Conservation (phyloP, 1,140 invertebrate species). For the Lethocerus indicus region DNA sequence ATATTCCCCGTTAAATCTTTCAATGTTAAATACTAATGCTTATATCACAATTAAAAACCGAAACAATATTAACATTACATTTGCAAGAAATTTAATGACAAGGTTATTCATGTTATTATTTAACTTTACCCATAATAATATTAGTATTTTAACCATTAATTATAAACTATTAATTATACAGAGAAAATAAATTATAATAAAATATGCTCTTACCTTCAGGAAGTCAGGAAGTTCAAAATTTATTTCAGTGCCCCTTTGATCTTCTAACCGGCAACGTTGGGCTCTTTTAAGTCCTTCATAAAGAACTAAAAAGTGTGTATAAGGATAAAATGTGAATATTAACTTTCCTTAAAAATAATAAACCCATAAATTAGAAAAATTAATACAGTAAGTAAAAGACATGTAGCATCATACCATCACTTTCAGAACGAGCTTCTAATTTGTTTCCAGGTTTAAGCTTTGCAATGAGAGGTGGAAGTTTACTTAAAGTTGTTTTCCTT, state of each 20-base stretch:
- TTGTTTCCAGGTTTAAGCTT: constrained; percentile 52
- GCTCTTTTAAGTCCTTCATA: constrained; percentile 61
- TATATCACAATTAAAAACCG: background rate
- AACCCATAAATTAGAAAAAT: background rate
- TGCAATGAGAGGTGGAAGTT: constrained; percentile 39
- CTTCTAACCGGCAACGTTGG: constrained; percentile 54
- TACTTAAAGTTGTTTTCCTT: constrained; percentile 13
- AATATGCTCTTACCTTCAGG: constrained; percentile 33
- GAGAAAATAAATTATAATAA: too few relatives aligned
- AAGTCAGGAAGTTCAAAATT: constrained; percentile 68
- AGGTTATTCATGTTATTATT: background rate
- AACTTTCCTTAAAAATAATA: background rate
- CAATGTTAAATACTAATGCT: background rate
- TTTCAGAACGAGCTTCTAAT: constrained; percentile 43
- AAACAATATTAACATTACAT: background rate
- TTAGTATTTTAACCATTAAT: background rate
- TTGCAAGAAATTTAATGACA: background rate
- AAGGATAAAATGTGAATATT: background rate
- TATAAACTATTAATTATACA: background rate
- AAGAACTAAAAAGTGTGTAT: constrained; percentile 29
- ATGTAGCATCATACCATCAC: constrained; percentile 34
- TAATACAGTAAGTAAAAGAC: constrained; percentile 1
- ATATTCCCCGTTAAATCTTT: background rate
- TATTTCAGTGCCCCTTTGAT: constrained; percentile 65
- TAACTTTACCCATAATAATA: background rate